Evolutionary conservation across 2,888 invertebrate species (phyloP).

Genomic region (Stenchaetothrips biformis): DNA sequence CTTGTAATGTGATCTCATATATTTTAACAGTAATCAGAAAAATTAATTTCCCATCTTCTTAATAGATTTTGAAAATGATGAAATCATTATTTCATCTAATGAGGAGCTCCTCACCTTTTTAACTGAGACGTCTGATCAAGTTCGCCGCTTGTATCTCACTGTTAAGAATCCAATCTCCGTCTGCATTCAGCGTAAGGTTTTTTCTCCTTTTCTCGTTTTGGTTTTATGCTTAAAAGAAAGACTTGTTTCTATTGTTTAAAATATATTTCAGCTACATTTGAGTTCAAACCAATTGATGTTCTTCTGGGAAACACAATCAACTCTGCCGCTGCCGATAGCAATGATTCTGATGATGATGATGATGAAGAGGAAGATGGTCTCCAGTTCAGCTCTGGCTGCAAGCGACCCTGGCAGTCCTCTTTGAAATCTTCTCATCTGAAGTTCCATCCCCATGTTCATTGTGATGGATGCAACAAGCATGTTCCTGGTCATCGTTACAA

Average conservation of each 20-base stretch:
- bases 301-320: slow-evolving; percentile 39
- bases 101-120: not conserved
- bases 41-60: not conserved
- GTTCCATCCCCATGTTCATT: slow-evolving; percentile 57
- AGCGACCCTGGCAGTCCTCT: not conserved
- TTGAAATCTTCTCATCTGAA: not conserved
- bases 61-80: slow-evolving; percentile 2
- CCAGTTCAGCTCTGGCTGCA: not conserved
- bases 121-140: not conserved
- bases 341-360: no score
- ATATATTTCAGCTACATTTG: no score
- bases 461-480: slow-evolving; percentile 64
- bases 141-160: not conserved
- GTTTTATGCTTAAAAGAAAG: not conserved
- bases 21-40: no score
- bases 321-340: slow-evolving; percentile 37
- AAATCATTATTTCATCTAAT: not conserved
- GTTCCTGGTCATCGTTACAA: slow-evolving; percentile 79
- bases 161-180: not conserved
- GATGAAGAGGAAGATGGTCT: not conserved
- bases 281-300: not conserved
- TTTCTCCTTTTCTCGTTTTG: not conserved
- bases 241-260: not conserved
- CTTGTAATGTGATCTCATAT: not conserved
- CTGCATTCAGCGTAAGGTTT: not conserved